A percentile compares a stretch with the other conserved stretches of the same genome.
Evolutionary conservation across 2,113 vertebrate genomes (phyloP).

Genomic region (Rattus rattus): DNA sequence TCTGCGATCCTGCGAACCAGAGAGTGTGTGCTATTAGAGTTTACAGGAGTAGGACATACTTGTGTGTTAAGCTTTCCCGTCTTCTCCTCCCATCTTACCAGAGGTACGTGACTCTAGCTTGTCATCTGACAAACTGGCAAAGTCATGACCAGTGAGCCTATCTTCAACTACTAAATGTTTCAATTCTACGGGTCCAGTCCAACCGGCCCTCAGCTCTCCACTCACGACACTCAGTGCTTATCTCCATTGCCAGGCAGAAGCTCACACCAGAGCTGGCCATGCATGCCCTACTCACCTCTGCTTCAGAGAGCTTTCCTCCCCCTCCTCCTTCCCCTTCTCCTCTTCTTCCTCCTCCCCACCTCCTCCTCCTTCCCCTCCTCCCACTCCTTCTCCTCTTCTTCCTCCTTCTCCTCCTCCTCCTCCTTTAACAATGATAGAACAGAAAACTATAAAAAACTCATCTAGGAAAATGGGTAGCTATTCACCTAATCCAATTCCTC

Average conservation of each 20-base stretch:
- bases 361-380: too few relatives aligned
- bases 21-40: background rate
- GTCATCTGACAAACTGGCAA: background rate
- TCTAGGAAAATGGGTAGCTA: background rate
- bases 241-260: too few relatives aligned
- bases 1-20: background rate
- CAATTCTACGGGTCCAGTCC: background rate
- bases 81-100: background rate
- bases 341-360: too few relatives aligned
- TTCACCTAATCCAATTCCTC: background rate
- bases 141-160: background rate
- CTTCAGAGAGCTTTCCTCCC: background rate
- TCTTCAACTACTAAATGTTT: background rate
- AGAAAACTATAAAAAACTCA: background rate
- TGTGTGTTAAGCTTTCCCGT: background rate
- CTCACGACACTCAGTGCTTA: background rate
- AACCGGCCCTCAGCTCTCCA: background rate
- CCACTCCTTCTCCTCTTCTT: too few relatives aligned
- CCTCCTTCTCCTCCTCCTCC: too few relatives aligned
- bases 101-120: background rate
- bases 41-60: background rate
- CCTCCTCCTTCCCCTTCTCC: too few relatives aligned
- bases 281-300: background rate
- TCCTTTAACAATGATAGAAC: background rate
- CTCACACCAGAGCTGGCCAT: background rate